Percentiles rank a stretch among this genome's conserved stretches.
phyloP scores from a whole-genome alignment of 2,797 vertebrate genomes.

The Ambastaia sidthimunki region DNA sequence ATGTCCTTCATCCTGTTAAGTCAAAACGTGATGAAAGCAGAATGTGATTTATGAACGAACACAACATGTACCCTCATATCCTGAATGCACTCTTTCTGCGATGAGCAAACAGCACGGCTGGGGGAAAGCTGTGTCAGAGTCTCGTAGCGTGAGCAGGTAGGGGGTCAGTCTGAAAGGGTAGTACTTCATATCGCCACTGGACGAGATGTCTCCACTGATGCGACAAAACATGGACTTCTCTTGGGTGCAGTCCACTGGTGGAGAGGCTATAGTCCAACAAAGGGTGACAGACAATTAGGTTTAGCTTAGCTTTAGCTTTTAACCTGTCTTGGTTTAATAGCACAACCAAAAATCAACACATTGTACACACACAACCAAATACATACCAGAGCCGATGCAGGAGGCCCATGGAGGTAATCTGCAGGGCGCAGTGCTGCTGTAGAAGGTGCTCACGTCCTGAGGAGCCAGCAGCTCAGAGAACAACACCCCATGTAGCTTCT shows the following conservation, averaged over 20 bases:
- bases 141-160: slow-evolving; percentile 86
- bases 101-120: slow-evolving; percentile 91
- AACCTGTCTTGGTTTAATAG: no score
- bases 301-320: no score
- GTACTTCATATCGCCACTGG: slow-evolving; percentile 75
- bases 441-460: slow-evolving; percentile 91
- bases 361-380: slow-evolving; percentile 5
- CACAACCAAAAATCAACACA: background rate
- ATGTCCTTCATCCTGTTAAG: no score
- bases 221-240: slow-evolving; percentile 95
- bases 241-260: slow-evolving; percentile 80
- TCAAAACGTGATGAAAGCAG: background rate
- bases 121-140: slow-evolving; percentile 78
- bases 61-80: slow-evolving; percentile 83
- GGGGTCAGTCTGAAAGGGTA: slow-evolving; percentile 87
- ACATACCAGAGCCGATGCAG: slow-evolving; percentile 83
- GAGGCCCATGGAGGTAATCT: slow-evolving; percentile 85
- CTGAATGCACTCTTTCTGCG: slow-evolving; percentile 88
- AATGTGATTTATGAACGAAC: background rate
- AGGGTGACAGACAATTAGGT: no score
- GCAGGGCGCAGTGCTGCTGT: slow-evolving; percentile 88
- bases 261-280: slow-evolving; percentile 62
- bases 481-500: slow-evolving; percentile 82
- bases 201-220: slow-evolving; percentile 80
- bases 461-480: slow-evolving; percentile 90